Evolutionary conservation across 2,797 vertebrate species (phyloP).

Genomic region (Platyrinchus mystaceus): DNA sequence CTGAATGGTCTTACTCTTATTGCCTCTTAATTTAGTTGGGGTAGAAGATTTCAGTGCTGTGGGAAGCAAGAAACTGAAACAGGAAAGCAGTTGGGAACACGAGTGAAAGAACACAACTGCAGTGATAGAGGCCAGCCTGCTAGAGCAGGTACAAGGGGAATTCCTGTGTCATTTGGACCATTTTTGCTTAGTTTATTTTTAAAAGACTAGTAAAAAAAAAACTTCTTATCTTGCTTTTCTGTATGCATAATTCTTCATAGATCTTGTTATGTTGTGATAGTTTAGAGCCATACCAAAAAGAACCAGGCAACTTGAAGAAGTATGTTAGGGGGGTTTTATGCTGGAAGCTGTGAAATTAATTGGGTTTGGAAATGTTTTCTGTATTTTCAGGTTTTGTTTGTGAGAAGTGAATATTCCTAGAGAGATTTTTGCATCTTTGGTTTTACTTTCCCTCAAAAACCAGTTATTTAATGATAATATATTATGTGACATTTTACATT

Average conservation of each 20-base stretch:
- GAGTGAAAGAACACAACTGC: background rate
- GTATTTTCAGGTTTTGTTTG: background rate
- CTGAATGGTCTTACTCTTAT: background rate
- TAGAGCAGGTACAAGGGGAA: background rate
- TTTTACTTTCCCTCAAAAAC: background rate
- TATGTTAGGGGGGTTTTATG: background rate
- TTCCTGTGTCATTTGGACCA: background rate
- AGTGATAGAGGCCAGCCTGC: background rate
- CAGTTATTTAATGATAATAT: conserved; percentile 2
- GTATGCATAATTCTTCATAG: background rate
- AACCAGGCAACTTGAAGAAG: background rate
- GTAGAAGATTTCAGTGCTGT: background rate
- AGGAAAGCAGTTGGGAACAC: rapidly evolving
- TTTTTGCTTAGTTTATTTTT: background rate
- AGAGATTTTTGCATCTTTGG: background rate
- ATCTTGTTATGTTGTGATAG: background rate
- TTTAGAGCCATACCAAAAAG: background rate
- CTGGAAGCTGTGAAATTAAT: conserved; percentile 2
- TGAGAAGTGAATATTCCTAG: background rate
- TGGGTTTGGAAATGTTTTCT: background rate
- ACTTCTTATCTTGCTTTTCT: background rate
- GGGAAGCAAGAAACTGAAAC: background rate
- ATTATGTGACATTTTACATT: conserved; percentile 40
- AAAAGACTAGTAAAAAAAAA: background rate
- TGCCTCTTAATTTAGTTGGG: background rate